phyloP scores from a whole-genome alignment of 2,888 invertebrate species.

The Myopa tessellatipennis region DNA sequence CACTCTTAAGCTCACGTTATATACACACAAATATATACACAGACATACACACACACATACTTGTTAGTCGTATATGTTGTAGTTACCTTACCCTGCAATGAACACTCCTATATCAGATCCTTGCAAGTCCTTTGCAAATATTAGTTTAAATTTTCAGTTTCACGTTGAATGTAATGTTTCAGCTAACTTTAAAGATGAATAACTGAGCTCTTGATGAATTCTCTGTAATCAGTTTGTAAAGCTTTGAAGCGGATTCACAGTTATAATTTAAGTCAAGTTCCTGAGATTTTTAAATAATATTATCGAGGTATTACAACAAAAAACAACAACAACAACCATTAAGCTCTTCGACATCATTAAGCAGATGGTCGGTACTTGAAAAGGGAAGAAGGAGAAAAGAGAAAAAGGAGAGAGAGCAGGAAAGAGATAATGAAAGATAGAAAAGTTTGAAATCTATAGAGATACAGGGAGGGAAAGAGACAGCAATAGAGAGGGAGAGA shows the following conservation, averaged over 20 bases:
- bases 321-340: not conserved
- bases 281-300: constrained; percentile 47
- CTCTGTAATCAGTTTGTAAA: constrained; percentile 16
- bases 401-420: too few species aligned
- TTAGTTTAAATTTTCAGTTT: constrained; percentile 1
- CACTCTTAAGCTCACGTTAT: not conserved
- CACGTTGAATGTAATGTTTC: constrained; percentile 3
- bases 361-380: too few species aligned
- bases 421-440: too few species aligned
- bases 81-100: too few species aligned
- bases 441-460: too few species aligned
- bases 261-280: constrained; percentile 50
- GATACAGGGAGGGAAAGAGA: not conserved
- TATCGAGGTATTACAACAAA: constrained; percentile 44
- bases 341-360: too few species aligned
- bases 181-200: not conserved
- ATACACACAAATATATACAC: not conserved
- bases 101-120: too few species aligned
- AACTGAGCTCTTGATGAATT: constrained; percentile 29
- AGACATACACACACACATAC: too few species aligned
- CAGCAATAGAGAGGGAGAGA: not conserved
- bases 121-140: not conserved
- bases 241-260: constrained; percentile 30
- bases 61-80: too few species aligned
- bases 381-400: too few species aligned